Evolutionary conservation across 2,797 vertebrate genomes (phyloP), one percentile per base, ranked within the genome.

Genomic region (Zenarchopterus dispar): DNA sequence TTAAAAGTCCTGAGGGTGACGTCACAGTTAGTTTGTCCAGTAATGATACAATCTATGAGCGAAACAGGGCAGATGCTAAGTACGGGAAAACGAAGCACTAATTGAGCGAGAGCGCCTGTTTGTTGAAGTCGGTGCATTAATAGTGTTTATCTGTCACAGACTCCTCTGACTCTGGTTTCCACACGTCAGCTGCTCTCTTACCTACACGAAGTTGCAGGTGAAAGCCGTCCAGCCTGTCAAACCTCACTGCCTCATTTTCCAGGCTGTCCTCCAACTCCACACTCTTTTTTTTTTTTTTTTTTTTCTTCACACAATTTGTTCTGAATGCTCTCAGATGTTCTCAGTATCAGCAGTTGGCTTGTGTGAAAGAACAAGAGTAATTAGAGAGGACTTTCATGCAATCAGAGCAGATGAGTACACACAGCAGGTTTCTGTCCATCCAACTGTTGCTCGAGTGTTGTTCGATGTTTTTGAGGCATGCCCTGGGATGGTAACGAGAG

Each of bases 401-500:
- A 84, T 90, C 88, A 82, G 82, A 69, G 75, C 77, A 81, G 71
- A 85, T 84, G 77, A 86, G 87, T 82, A 82, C 81, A 86, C 89
- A 81, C 74, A 73, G 81, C 78, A 61, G 70, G 75, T 74, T 84
- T 69, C 60, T 73, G 68, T 78, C 77, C 69, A 45, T 84, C 81
- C 80, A 74, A 86, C 75, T 81, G 81, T 77, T 83, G 80, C 67
- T 54, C 11, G 2, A 5, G 17, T 28, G 41, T 17, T 77, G 69
- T 80, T 74, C 70, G 80, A 73, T 61, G 63, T 70, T 72, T 78
- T 23, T 65, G 64, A 59, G 59, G 28, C 28, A 6, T 28, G 28
- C 28, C 28, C 28, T 3, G 28, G 8, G 28, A 28, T 8, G 28
- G 28, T 7, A 28, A 6, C 8, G 67, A 70, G 68, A 16, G 77